Conservation (phyloP, 2,113 vertebrate species). For the Mellivora capensis region DNA sequence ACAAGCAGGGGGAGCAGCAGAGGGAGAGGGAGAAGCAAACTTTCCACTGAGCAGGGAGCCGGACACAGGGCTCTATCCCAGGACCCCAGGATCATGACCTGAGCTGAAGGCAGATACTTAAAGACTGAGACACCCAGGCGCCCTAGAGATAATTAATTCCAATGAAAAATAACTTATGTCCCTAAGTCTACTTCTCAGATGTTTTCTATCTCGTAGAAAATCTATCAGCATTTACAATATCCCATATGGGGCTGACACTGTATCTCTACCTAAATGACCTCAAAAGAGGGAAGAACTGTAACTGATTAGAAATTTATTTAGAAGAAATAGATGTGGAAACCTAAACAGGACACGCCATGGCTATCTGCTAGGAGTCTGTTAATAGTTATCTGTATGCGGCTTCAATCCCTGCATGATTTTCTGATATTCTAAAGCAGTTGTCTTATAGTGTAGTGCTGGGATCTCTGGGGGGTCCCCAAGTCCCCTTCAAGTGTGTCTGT, state of each 20-base stretch:
- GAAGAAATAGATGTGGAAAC: not conserved
- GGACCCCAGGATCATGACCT: too few species aligned
- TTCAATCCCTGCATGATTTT: not conserved
- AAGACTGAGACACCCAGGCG: too few species aligned
- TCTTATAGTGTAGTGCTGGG: not conserved
- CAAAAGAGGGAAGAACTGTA: not conserved
- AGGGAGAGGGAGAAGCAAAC: too few species aligned
- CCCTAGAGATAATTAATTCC: not conserved
- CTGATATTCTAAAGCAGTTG: not conserved
- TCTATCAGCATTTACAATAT: not conserved
- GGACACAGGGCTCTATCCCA: too few species aligned
- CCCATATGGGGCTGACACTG: not conserved
- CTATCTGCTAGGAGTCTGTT: not conserved
- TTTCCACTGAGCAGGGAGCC: too few species aligned
- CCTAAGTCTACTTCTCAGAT: not conserved
- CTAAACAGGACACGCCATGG: not conserved
- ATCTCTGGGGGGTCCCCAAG: not conserved
- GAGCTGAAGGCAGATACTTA: too few species aligned
- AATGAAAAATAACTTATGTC: not conserved
- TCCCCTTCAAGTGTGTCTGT: not conserved
- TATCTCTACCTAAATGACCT: not conserved
- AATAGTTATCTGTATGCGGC: not conserved
- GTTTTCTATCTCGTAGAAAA: not conserved
- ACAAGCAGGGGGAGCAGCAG: too few species aligned
- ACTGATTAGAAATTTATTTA: not conserved